These are phyloP conservation scores for Ormyrus nitidulus DNA, from an alignment of 2,888 invertebrate genomes.

Conservation along the genomic window DNA sequence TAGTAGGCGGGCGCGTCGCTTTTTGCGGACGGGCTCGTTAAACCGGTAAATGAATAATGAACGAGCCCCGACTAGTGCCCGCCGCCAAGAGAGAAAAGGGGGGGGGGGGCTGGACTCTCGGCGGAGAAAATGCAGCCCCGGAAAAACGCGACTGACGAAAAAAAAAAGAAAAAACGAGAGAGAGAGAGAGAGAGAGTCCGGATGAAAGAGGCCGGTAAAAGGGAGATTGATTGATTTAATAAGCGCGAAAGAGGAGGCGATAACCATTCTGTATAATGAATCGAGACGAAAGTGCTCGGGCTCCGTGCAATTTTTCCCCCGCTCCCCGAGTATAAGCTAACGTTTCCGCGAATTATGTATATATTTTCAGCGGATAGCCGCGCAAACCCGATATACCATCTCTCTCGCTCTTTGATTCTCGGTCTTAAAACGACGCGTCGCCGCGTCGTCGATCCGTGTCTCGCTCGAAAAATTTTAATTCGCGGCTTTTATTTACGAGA, in stretches of 20 bases:
- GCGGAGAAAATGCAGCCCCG: conserved; percentile 35
- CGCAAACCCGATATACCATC: too few relatives aligned
- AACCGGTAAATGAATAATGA: conserved; percentile 75
- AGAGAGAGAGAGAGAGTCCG: background rate
- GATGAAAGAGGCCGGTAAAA: conserved; percentile 26
- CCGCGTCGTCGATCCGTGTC: background rate
- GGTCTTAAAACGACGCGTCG: background rate
- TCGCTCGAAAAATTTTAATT: too few relatives aligned
- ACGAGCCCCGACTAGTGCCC: conserved; percentile 59
- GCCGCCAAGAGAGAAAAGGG: conserved; percentile 22
- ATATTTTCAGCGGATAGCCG: too few relatives aligned
- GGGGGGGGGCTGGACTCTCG: background rate
- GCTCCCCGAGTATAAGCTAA: too few relatives aligned
- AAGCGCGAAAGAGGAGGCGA: conserved; percentile 51
- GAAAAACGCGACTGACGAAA: background rate
- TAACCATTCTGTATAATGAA: conserved; percentile 53
- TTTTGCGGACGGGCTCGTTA: conserved; percentile 71
- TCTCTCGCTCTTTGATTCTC: too few relatives aligned
- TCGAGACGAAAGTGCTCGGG: conserved; percentile 25
- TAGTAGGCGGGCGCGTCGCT: conserved; percentile 45
- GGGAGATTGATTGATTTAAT: conserved; percentile 56
- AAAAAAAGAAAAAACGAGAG: background rate
- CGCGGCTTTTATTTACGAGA: conserved; percentile 53
- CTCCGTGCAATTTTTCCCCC: background rate
- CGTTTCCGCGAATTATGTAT: too few relatives aligned